Evolutionary conservation across 2,113 vertebrate genomes (phyloP).

Genomic region (Tetrao urogallus): DNA sequence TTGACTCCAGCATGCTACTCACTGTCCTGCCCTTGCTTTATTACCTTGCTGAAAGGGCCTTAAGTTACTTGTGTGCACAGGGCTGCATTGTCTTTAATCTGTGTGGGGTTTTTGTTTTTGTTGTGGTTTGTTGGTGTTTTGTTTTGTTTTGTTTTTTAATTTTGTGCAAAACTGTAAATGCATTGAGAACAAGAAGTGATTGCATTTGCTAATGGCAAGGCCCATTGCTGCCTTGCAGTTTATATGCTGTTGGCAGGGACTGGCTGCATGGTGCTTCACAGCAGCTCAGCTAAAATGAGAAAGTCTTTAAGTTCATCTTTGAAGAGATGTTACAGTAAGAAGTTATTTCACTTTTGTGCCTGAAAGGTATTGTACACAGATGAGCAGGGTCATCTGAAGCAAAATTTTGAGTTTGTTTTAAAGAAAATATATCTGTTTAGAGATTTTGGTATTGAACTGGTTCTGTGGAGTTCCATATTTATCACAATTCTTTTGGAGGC

Average conservation of each 20-base stretch:
- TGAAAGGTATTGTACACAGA: neutral
- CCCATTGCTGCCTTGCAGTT: constrained; percentile 19
- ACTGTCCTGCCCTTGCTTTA: neutral
- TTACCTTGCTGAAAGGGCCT: constrained; percentile 14
- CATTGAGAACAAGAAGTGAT: constrained; percentile 15
- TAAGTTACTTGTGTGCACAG: constrained; percentile 20
- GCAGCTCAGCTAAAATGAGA: neutral
- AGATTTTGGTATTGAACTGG: neutral
- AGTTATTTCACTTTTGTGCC: neutral
- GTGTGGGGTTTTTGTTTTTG: constrained; percentile 43
- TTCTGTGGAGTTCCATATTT: neutral
- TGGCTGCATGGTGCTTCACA: neutral
- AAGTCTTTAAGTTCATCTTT: neutral
- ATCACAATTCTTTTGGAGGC: neutral
- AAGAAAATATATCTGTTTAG: neutral
- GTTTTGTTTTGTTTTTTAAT: neutral
- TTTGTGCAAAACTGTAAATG: constrained; percentile 45
- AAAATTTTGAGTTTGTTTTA: neutral
- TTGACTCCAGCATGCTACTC: neutral
- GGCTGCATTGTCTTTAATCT: constrained; percentile 42
- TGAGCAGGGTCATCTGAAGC: neutral
- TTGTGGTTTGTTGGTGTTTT: neutral
- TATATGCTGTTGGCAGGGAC: neutral
- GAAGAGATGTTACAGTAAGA: neutral
- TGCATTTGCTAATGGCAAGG: constrained; percentile 2